Evolutionary conservation across 2,888 invertebrate species (phyloP), one percentile per base, ranked within the genome.

Genomic region (Eupithecia subumbrata): DNA sequence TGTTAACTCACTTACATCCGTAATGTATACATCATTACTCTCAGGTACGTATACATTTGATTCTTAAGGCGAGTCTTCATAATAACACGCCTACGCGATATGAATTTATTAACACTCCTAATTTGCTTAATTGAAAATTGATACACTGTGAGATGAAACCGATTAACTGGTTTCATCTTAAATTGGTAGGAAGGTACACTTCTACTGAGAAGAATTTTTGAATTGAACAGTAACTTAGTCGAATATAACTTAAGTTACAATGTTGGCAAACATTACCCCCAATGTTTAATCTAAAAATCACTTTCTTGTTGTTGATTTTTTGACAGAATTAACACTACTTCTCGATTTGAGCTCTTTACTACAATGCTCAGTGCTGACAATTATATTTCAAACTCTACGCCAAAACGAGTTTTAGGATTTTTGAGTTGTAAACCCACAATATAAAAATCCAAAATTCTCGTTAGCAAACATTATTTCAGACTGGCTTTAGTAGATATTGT

Each of bases 101-200:
- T 22, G 45, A 76, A 76, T 72, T 74, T 76, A 76, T 74, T 66
- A 74, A 56, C 74, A 76, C 72, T 69, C 69, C 60, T 25, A 72
- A 76, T 69, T 34, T 48, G 7, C 64, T 52, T 18, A 37, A 67
- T 48, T 74, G 52, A 69, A 74, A 76, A 69, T 56, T 48, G 64
- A 71, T 48, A 71, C 74, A 60, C 25, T 60, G 60, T 56, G 43
- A 68, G 56, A 43, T 60, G 56, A 67, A 52, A 70, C 25, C 40
- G 69, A 64, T 48, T 40, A 22, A 73, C n/a, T 18, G 43, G 40
- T 18, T 30, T 45, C 63, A 43, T 71, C 37, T 30, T 34, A 30
- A 34, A 34, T 34, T 34, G 25, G 14, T 22, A 52, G 22, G 12
- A 22, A 22, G 22, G 8, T 52, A 52, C 52, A n/a, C 8, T 56